These are phyloP conservation scores for Neodiprion fabricii DNA, from an alignment of 1,140 invertebrate genomes.

Conservation along the genomic window DNA sequence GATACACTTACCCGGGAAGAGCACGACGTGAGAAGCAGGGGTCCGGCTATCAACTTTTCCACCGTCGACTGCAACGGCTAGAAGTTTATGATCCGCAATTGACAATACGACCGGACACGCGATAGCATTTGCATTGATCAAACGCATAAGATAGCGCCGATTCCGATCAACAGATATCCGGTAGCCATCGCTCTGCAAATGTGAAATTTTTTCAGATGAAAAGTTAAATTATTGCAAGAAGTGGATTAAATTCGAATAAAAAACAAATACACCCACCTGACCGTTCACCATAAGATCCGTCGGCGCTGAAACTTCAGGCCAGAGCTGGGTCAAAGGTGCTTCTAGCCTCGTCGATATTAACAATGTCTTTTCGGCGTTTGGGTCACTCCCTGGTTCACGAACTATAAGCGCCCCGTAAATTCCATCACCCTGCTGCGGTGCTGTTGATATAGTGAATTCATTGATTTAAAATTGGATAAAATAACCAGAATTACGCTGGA, in stretches of 20 bases:
- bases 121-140: constrained; percentile 42
- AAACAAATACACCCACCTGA: background rate
- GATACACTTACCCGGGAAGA: constrained; percentile 42
- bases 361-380: constrained; percentile 36
- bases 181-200: background rate
- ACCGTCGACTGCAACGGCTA: constrained; percentile 62
- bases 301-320: background rate
- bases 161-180: background rate
- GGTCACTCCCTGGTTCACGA: constrained; percentile 45
- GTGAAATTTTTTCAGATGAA: background rate
- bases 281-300: background rate
- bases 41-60: constrained; percentile 60
- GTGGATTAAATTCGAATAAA: too few relatives aligned
- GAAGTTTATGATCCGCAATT: constrained; percentile 61
- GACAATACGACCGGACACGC: constrained; percentile 64
- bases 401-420: constrained; percentile 58
- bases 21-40: constrained; percentile 42
- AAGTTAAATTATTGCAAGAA: background rate
- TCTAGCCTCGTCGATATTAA: constrained; percentile 40
- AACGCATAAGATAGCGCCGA: constrained; percentile 34
- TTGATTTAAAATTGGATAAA: background rate
- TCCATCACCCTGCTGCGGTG: constrained; percentile 59
- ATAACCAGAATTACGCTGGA: background rate
- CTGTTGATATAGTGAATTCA: constrained; percentile 30
- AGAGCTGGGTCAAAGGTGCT: constrained; percentile 31